Conservation (phyloP, 2,888 invertebrate genomes). For the Aricia artaxerxes region DNA sequence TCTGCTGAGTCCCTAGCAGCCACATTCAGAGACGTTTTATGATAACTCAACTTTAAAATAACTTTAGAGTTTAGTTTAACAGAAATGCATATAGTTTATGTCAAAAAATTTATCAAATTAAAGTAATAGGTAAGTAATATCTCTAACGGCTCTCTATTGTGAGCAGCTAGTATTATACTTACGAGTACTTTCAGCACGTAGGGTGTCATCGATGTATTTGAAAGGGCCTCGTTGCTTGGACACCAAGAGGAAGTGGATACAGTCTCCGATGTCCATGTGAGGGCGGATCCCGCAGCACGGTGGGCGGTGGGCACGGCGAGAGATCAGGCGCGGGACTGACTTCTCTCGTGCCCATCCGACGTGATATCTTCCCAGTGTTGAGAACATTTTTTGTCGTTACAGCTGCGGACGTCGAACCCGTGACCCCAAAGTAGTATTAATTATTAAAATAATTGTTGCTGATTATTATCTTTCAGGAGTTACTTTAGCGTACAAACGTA, state of each 20-base stretch:
- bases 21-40: background rate
- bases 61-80: too few species aligned
- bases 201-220: slow-evolving; percentile 1
- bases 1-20: too few species aligned
- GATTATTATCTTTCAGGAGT: background rate
- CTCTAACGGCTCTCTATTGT: too few species aligned
- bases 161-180: background rate
- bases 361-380: slow-evolving; percentile 10
- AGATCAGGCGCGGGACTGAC: slow-evolving; percentile 16
- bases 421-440: slow-evolving; percentile 3
- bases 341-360: background rate
- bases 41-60: too few species aligned
- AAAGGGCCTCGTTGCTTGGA: background rate
- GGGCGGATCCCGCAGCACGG: background rate
- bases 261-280: slow-evolving; percentile 14
- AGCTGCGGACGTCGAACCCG: background rate
- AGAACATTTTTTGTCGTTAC: slow-evolving; percentile 13
- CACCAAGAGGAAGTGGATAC: background rate
- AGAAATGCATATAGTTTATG: too few species aligned
- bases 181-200: background rate
- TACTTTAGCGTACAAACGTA: background rate
- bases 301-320: background rate
- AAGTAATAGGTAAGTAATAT: too few species aligned
- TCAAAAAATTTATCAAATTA: too few species aligned
- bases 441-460: background rate